A percentile compares a stretch with the other conserved stretches of the same genome.
phyloP scores from a whole-genome alignment of 2,113 vertebrate genomes.

The Drymodes brunneopygia region DNA sequence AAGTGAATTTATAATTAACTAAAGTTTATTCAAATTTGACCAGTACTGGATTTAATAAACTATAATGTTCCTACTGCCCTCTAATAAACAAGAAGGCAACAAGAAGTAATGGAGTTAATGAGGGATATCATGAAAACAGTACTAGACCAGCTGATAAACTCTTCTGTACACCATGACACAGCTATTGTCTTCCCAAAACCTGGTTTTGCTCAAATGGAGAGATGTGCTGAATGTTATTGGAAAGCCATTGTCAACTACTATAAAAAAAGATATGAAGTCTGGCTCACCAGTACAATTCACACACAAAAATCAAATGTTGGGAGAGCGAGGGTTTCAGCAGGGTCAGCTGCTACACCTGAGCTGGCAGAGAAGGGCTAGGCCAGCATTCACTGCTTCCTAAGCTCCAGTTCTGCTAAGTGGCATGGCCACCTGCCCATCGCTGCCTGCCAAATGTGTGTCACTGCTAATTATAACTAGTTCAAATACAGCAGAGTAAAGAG shows the following conservation, averaged over 20 bases:
- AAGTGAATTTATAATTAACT: slow-evolving; percentile 35
- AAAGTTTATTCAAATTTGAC: slow-evolving; percentile 44
- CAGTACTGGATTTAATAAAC: slow-evolving; percentile 11
- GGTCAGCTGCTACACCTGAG: slow-evolving; percentile 8
- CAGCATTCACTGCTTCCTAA: neutral
- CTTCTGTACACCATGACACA: neutral
- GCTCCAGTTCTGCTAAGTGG: neutral
- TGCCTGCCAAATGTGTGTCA: slow-evolving; percentile 18
- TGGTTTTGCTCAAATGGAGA: neutral
- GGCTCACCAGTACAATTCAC: neutral
- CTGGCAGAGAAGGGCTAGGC: neutral
- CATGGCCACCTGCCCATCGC: neutral
- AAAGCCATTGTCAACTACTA: neutral
- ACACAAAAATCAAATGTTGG: neutral
- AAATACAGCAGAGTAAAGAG: neutral
- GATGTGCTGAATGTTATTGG: neutral
- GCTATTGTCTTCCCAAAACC: neutral
- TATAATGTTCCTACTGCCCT: neutral
- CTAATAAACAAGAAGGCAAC: neutral
- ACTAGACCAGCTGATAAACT: neutral
- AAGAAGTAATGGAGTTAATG: neutral
- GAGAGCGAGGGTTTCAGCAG: neutral
- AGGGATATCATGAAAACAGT: neutral
- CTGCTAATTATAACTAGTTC: neutral
- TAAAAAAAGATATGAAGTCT: neutral